Percentiles rank a stretch among this genome's conserved stretches.
Conservation (phyloP, 53 echinoderm and acorn worm species). For the Mesocentrotus franciscanus region DNA sequence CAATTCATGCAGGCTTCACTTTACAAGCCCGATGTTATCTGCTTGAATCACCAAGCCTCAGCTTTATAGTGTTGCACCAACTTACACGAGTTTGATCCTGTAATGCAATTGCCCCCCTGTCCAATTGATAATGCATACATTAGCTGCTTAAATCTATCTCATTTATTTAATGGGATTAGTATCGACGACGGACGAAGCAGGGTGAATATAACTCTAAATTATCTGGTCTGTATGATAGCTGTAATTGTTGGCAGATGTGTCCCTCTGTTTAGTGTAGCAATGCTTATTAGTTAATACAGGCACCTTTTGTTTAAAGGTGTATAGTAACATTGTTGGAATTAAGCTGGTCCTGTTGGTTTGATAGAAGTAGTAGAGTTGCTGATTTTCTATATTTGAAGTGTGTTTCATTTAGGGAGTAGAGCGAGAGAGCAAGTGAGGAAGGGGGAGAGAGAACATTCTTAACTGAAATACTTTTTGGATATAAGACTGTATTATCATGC, state of each 20-base stretch:
- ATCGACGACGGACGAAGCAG: background rate
- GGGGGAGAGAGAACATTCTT: too few relatives aligned
- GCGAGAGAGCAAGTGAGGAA: too few relatives aligned
- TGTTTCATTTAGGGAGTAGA: too few relatives aligned
- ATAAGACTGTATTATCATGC: too few relatives aligned
- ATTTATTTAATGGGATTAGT: slow-evolving; percentile 46
- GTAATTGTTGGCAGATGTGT: slow-evolving; percentile 38
- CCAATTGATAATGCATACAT: slow-evolving; percentile 23
- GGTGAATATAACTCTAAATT: slow-evolving; percentile 43
- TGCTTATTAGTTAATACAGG: background rate
- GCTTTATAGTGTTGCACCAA: slow-evolving; percentile 1
- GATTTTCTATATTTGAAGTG: too few relatives aligned
- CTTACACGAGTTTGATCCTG: background rate
- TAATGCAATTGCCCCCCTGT: slow-evolving; percentile 27
- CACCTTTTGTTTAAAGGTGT: background rate
- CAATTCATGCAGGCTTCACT: too few relatives aligned
- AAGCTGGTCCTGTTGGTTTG: background rate
- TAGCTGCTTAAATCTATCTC: slow-evolving; percentile 47
- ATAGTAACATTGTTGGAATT: background rate
- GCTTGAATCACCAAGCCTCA: background rate
- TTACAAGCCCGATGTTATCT: background rate
- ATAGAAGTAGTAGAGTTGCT: too few relatives aligned
- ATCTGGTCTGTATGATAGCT: slow-evolving; percentile 44
- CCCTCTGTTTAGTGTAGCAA: background rate
- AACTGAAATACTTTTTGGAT: too few relatives aligned